phyloP scores from a whole-genome alignment of 2,888 invertebrate genomes.

The Nymphalis c-album region DNA sequence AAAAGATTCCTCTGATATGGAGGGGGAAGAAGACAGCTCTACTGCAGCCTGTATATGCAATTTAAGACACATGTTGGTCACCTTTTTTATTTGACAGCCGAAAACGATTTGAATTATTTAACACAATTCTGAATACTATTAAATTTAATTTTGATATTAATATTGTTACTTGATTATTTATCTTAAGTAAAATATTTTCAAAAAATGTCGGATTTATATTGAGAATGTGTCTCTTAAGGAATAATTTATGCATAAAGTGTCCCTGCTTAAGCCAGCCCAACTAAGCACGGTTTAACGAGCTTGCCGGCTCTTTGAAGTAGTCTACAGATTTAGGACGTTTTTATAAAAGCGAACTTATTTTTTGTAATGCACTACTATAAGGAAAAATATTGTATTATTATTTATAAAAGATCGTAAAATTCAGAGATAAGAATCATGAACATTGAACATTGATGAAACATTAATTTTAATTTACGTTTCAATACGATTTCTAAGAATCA shows the following conservation, averaged over 20 bases:
- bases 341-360: constrained; percentile 44
- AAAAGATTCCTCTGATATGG: too few relatives aligned
- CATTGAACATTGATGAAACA: too few relatives aligned
- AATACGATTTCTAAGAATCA: too few relatives aligned
- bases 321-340: constrained; percentile 26
- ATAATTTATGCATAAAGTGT: constrained; percentile 32
- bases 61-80: too few relatives aligned
- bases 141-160: not conserved
- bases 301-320: constrained; percentile 21
- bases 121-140: not conserved
- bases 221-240: constrained; percentile 13
- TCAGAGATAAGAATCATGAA: too few relatives aligned
- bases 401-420: too few relatives aligned
- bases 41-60: too few relatives aligned
- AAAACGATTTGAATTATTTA: too few relatives aligned
- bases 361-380: not conserved
- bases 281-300: constrained; percentile 31
- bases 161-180: not conserved
- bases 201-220: not conserved
- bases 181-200: not conserved
- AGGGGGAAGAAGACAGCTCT: too few relatives aligned
- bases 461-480: too few relatives aligned
- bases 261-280: constrained; percentile 22
- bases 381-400: too few relatives aligned
- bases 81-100: too few relatives aligned